Evolutionary conservation across 2,888 invertebrate species (phyloP).

Genomic region (Diarsia mendica): DNA sequence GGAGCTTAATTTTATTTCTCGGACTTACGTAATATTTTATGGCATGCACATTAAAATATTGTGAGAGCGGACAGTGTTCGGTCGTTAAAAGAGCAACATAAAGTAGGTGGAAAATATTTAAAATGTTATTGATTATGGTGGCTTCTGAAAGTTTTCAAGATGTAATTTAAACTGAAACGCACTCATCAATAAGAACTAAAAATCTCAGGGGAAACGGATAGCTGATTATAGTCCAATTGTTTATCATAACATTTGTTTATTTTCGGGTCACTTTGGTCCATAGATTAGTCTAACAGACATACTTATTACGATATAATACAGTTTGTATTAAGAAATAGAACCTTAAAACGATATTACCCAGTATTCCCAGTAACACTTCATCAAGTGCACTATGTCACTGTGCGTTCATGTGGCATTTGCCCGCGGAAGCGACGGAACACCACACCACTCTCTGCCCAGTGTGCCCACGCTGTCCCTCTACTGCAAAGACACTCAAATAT

Average conservation of each 20-base stretch:
- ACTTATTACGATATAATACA: no score
- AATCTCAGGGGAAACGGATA: not conserved
- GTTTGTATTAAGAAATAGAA: no score
- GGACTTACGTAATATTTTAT: conserved; percentile 52
- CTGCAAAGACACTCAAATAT: no score
- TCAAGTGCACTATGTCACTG: no score
- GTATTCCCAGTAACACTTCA: no score
- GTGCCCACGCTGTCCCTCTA: not conserved
- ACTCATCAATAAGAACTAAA: not conserved
- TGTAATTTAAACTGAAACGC: not conserved
- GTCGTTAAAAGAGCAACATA: conserved; percentile 20
- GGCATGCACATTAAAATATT: conserved; percentile 52
- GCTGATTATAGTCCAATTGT: not conserved
- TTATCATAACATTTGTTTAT: no score
- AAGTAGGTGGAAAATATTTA: not conserved
- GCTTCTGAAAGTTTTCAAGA: not conserved
- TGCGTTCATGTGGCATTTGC: no score
- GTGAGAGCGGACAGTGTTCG: conserved; percentile 15
- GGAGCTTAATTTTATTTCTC: conserved; percentile 52
- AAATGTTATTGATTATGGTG: not conserved
- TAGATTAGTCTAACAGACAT: no score
- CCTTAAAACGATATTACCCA: no score
- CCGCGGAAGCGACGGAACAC: no score
- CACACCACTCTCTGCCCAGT: no score
- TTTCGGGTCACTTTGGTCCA: no score